These are phyloP conservation scores for Maniola jurtina DNA, from an alignment of 1,140 invertebrate species.

Conservation along the genomic window DNA sequence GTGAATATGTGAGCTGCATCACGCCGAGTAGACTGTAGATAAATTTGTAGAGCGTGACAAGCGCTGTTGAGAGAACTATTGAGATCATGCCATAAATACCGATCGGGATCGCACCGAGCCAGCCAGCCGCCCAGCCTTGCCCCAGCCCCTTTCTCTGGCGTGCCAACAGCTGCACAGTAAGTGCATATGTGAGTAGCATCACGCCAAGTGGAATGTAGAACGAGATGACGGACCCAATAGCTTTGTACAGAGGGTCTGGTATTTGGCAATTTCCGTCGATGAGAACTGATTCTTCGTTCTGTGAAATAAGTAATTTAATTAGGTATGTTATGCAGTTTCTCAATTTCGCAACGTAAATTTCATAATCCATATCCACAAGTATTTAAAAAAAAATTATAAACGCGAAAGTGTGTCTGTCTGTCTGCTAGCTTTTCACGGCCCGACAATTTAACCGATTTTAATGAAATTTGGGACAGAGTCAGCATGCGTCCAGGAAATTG, in stretches of 20 bases:
- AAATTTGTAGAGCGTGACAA: too few relatives aligned
- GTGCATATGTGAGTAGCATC: constrained; percentile 95
- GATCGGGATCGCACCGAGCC: constrained; percentile 76
- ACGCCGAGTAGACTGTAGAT: constrained; percentile 97
- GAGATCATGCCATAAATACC: constrained; percentile 75
- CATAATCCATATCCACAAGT: too few relatives aligned
- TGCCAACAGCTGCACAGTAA: constrained; percentile 91
- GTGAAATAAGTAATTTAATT: too few relatives aligned
- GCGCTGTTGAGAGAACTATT: too few relatives aligned
- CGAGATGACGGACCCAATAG: constrained; percentile 95
- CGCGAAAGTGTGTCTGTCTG: too few relatives aligned
- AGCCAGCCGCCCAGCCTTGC: constrained; percentile 80
- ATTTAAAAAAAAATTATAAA: too few relatives aligned
- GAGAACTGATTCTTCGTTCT: constrained; percentile 89
- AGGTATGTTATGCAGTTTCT: too few relatives aligned
- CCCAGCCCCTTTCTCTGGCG: constrained; percentile 87
- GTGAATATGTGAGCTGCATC: constrained; percentile 95
- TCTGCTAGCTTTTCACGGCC: too few relatives aligned
- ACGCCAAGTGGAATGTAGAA: constrained; percentile 97
- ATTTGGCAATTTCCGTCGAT: constrained; percentile 91
- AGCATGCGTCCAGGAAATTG: too few relatives aligned
- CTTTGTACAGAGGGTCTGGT: constrained; percentile 92
- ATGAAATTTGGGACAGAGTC: too few relatives aligned
- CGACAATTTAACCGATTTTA: too few relatives aligned
- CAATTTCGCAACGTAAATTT: too few relatives aligned